Base-by-base conservation (phyloP, 2,888 invertebrate species). In the Drosophila conformis region DNA sequence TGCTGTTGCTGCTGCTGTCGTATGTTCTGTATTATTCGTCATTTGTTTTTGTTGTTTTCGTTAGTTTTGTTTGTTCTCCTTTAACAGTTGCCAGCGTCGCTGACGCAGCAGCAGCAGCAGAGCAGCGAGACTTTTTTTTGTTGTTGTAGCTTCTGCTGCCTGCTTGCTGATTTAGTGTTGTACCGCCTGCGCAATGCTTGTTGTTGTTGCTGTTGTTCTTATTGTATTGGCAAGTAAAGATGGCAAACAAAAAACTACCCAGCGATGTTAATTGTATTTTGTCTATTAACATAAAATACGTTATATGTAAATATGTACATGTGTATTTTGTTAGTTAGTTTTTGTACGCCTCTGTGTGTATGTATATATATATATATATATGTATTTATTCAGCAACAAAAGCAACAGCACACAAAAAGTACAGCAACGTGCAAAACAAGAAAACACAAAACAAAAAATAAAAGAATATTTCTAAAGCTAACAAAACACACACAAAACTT, bases 401-500 rank as follows among this genome's bases (percentile, higher is more conserved):
- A 69, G 31, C 73, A 68, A 69, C 66, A 80, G 70, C 66, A 84
- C 69, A 80, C 64, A 78, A 81, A 74, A 80, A 85, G 86, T 82
- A 80, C 83, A 89, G 74, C 80, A 88, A 85, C 78, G 83, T 82
- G 78, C 83, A 83, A 84, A 83, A 84, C 76, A 74, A 78, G 78
- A 78, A 85, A 73, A 71, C 65, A 82, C 59, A 73, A 71, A 54
- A n/a, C 27, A 56, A 36, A 18, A 56, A 56, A 18, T n/a, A 73
- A 73, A 65, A 76, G 64, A 74, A 76, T 88, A 89, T 85, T 89
- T 85, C 89, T 85, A 89, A 87, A 89, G 87, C 84, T 87, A 85
- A 85, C 87, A 85, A 89, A 89, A 85, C 83, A 83, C 78, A 85
- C 84, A 83, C 85, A 80, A 87, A 88, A 87, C 87, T 89, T 89